phyloP scores from a whole-genome alignment of 2,888 invertebrate genomes.

The Nomada fucata region DNA sequence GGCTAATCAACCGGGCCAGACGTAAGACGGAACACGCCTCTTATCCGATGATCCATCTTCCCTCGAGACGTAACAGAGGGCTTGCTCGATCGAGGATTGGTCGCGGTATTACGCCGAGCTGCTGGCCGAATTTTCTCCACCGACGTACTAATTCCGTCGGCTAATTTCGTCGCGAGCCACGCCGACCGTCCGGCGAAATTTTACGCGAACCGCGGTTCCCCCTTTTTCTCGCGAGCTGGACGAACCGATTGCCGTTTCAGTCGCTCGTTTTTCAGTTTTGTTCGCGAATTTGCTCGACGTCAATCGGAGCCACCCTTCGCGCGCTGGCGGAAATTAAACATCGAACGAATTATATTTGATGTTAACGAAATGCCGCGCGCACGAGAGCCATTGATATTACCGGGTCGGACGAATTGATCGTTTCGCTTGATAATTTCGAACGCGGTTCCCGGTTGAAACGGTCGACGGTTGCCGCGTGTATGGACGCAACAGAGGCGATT shows the following conservation, averaged over 20 bases:
- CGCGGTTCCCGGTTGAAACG: not conserved
- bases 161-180: not conserved
- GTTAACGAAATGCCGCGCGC: not conserved
- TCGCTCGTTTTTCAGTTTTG: too few relatives aligned
- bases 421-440: not conserved
- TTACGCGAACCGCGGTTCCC: too few relatives aligned
- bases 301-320: too few relatives aligned
- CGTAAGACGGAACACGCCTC: constrained; percentile 52
- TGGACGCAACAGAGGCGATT: not conserved
- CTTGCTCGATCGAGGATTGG: constrained; percentile 45
- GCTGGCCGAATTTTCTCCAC: not conserved
- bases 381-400: not conserved
- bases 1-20: constrained; percentile 58
- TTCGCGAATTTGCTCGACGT: too few relatives aligned
- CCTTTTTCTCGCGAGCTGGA: too few relatives aligned
- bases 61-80: constrained; percentile 43
- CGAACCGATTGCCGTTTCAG: too few relatives aligned
- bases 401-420: not conserved
- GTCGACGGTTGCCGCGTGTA: not conserved
- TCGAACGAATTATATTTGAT: not conserved
- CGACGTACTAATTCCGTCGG: not conserved
- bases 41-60: constrained; percentile 53
- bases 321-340: not conserved
- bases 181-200: too few relatives aligned
- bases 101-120: not conserved